These are phyloP conservation scores for Myotis brandtii DNA, from an alignment of 2,113 vertebrate species.

Conservation along the genomic window DNA sequence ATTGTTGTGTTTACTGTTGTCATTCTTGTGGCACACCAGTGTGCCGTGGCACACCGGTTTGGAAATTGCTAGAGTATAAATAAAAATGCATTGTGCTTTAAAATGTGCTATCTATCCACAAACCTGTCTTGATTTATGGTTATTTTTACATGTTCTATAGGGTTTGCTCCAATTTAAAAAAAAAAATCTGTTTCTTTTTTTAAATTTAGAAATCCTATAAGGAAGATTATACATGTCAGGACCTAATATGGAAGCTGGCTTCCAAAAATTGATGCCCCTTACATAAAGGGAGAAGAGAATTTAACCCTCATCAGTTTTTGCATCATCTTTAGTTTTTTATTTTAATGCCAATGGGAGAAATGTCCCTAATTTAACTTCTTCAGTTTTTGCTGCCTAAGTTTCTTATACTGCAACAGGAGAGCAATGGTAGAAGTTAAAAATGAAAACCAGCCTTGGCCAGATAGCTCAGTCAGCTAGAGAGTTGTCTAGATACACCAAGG, in stretches of 20 bases:
- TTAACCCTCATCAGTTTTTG: not conserved
- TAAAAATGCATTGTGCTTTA: not conserved
- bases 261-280: not conserved
- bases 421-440: constrained; percentile 59
- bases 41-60: not conserved
- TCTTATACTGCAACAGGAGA: constrained; percentile 22
- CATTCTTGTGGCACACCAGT: not conserved
- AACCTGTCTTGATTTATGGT: not conserved
- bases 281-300: not conserved
- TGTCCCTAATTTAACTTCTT: constrained; percentile 17
- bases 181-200: not conserved
- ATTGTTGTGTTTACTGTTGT: not conserved
- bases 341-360: constrained; percentile 5
- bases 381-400: constrained; percentile 32
- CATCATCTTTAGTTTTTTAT: constrained; percentile 16
- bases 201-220: constrained; percentile 31
- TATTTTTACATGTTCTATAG: constrained; percentile 12
- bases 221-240: constrained; percentile 2
- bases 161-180: not conserved
- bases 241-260: not conserved
- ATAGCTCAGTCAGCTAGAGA: not conserved
- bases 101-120: not conserved
- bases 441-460: constrained; percentile 1
- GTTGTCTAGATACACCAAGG: not conserved
- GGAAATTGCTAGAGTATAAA: not conserved